Base-by-base conservation (phyloP, 2,888 invertebrate species). In the Pycnomerus fuliginosus region DNA sequence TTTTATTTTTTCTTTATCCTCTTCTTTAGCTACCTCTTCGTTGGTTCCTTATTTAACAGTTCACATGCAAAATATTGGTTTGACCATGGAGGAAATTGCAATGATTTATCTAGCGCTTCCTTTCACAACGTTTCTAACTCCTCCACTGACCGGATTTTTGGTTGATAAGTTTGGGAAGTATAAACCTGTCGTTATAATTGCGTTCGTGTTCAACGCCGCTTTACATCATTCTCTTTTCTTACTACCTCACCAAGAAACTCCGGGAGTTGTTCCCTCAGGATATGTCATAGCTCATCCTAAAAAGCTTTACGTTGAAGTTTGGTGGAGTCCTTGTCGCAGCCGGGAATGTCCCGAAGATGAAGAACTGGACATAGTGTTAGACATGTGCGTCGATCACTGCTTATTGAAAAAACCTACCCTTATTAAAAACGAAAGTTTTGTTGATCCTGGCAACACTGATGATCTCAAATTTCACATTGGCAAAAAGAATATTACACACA, bases 11-110 rank as follows among this genome's bases (percentile, higher is more conserved):
- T 2, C 15, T 24, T 15, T 17, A 15, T 11, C 7, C 30, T 25
- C 16, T 30, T 7, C 20, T 20, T 22, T 69, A 85, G 91, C 89
- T 34, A 86, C 89, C 20, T 89, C 90, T 35, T 87, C 88, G 3
- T 76, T 93, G 35, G 73, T 92, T 43, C 92, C 93, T 0, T 93
- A 90, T 70, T 74, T 93, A 62, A 88, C 91, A 1, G 85, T 93
- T 55, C 92, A 91, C 74, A 92, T 93, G 92, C 89, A 88, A 72
- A 84, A 88, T 64, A 84, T 92, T 67, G 92, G 92, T 46, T 76
- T 93, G 44, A 86, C 87, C 30, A 85, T 91, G 53, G 85, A 88
- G 60, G 90, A 93, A 75, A 88, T 90, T 49, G 89, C 90, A 38
- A 83, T 90, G 63, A 87, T 92, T 58, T 92, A 91, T 73, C 78